phyloP scores from a whole-genome alignment of 2,113 vertebrate genomes.

The Chiloscyllium plagiosum region DNA sequence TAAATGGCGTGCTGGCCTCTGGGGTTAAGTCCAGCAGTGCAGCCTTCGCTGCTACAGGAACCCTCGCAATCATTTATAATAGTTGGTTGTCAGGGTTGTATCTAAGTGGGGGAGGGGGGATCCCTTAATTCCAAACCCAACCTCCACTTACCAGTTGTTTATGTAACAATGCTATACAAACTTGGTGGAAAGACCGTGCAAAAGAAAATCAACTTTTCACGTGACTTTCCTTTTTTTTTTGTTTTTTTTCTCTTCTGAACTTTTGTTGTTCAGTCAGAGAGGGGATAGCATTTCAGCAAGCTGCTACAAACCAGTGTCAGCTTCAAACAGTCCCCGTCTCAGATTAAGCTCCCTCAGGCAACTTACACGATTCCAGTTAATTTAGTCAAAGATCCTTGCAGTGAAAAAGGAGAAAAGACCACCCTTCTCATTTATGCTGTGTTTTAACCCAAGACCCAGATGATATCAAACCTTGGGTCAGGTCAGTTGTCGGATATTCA shows the following conservation, averaged over 20 bases:
- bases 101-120: neutral
- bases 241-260: neutral
- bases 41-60: neutral
- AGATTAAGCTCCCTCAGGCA: neutral
- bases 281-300: neutral
- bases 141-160: neutral
- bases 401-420: neutral
- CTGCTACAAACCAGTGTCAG: neutral
- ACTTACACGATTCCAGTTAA: neutral
- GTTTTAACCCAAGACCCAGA: neutral
- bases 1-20: neutral
- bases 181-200: neutral
- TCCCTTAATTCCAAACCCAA: neutral
- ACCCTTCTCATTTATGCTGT: neutral
- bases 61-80: neutral
- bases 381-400: neutral
- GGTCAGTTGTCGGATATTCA: neutral
- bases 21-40: constrained; percentile 23
- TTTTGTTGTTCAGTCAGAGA: neutral
- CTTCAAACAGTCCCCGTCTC: neutral
- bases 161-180: neutral
- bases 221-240: too few species aligned
- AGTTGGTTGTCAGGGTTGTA: neutral
- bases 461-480: neutral
- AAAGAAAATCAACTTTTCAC: neutral